Evolutionary conservation across 2,888 invertebrate genomes (phyloP), one percentile per base, ranked within the genome.

Genomic region (Dolichopus griseipennis): DNA sequence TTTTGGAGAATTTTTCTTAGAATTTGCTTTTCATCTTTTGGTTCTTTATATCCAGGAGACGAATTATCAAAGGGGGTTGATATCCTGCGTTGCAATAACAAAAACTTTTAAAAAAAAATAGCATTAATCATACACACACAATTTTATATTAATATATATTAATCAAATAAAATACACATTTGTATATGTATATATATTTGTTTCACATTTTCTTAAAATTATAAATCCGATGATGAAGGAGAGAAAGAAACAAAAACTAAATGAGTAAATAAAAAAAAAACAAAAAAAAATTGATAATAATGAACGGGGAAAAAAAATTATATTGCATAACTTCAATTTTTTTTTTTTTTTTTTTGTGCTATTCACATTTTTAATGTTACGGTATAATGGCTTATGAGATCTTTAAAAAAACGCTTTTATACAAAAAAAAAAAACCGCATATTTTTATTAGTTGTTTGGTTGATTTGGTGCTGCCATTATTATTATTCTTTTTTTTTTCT

Each of bases 401-500:
- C 52, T 12, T 18, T 12, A 12, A 52, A 52, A 52, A 12, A 18
- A 18, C 1, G 2, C 2, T 7, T 52, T 52, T 52, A n/a, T 52
- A n/a, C n/a, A n/a, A n/a, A n/a, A 27, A 27, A 27, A 27, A 27
- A 27, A 52, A 52, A 18, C n/a, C 52, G n/a, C 52, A 52, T 18
- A 52, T 52, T 52, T 52, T 52, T 52, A 52, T 52, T 52, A n/a
- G 52, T 52, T 52, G 37, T 52, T 52, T 52, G 52, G 52, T 52
- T 52, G 18, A 52, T n/a, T 52, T 52, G 10, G 37, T 37, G 37
- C 12, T 37, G 12, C 12, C 12, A 37, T 37, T 37, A 37, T 37
- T 37, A 12, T 37, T 37, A 12, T 37, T 37, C 1, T 37, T 37
- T 2, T 37, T 37, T 37, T 2, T 37, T 37, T 37, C 8, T 37